Conservation (phyloP, 2,888 invertebrate species). For the Blomia tropicalis region DNA sequence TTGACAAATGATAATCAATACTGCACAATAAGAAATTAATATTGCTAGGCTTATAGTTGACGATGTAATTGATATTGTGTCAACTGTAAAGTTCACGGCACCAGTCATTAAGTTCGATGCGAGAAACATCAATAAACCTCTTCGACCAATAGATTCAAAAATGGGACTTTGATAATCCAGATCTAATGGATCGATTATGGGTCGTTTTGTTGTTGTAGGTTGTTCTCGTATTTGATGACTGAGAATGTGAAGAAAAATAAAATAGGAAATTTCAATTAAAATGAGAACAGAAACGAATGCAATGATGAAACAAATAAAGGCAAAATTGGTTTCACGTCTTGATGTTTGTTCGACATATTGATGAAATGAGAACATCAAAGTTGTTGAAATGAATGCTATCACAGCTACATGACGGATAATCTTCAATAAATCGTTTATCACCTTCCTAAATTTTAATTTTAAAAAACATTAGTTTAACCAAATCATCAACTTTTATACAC, state of each 20-base stretch:
- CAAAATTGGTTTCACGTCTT: constrained; percentile 62
- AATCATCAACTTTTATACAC: background rate
- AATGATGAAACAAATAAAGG: constrained; percentile 61
- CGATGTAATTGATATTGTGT: constrained; percentile 39
- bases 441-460: background rate
- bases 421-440: background rate
- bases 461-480: background rate
- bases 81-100: constrained; percentile 52
- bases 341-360: constrained; percentile 41
- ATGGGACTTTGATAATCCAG: constrained; percentile 14
- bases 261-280: constrained; percentile 17
- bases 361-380: constrained; percentile 23
- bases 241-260: constrained; percentile 13
- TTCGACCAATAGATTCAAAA: constrained; percentile 51
- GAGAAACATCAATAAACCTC: constrained; percentile 68
- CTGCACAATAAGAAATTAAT: background rate
- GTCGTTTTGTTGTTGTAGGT: background rate
- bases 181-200: constrained; percentile 11
- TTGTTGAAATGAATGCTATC: background rate
- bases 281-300: constrained; percentile 34
- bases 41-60: background rate
- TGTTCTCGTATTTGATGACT: background rate
- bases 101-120: constrained; percentile 70
- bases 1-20: background rate
- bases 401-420: background rate